These are phyloP conservation scores for Aurelia aurita DNA, from an alignment of 30 jellyfish, hydroid and myxozoan genomes.

Conservation along the genomic window DNA sequence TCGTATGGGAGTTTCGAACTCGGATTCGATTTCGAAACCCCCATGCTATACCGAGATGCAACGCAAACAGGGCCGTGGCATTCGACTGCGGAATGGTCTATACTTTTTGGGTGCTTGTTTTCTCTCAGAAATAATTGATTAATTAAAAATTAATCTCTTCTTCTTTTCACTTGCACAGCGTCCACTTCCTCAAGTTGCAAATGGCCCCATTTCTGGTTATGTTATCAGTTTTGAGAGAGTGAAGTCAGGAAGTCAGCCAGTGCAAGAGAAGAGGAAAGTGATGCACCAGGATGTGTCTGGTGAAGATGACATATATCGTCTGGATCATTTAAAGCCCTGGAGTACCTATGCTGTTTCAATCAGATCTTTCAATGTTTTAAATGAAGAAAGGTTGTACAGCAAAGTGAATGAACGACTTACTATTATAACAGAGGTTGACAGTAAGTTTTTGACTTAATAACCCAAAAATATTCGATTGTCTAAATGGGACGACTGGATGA, in stretches of 20 bases:
- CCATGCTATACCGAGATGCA: too few relatives aligned
- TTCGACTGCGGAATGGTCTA: too few relatives aligned
- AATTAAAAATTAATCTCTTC: too few relatives aligned
- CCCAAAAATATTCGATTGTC: too few relatives aligned
- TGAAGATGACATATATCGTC: slow-evolving; percentile 21
- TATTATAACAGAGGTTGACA: slow-evolving; percentile 48
- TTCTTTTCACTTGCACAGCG: slow-evolving; percentile 12
- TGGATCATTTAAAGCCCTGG: slow-evolving; percentile 64
- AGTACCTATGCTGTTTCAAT: slow-evolving; percentile 54
- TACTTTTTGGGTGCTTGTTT: too few relatives aligned
- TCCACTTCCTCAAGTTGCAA: slow-evolving; percentile 43
- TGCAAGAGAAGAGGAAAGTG: slow-evolving; percentile 1
- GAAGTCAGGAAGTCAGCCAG: slow-evolving; percentile 44
- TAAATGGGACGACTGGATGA: too few relatives aligned
- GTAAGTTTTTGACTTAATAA: slow-evolving; percentile 14
- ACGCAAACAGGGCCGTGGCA: too few relatives aligned
- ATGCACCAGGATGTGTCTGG: slow-evolving; percentile 56
- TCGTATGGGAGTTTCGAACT: too few relatives aligned
- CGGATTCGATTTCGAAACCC: too few relatives aligned
- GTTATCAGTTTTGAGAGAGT: slow-evolving; percentile 44
- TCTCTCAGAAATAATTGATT: too few relatives aligned
- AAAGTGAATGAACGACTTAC: slow-evolving; percentile 12
- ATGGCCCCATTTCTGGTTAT: slow-evolving; percentile 63
- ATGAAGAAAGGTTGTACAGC: slow-evolving; percentile 48
- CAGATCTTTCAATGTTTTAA: slow-evolving; percentile 24